Evolutionary conservation across 2,797 vertebrate genomes (phyloP).

Genomic region (Muscicapa striata): DNA sequence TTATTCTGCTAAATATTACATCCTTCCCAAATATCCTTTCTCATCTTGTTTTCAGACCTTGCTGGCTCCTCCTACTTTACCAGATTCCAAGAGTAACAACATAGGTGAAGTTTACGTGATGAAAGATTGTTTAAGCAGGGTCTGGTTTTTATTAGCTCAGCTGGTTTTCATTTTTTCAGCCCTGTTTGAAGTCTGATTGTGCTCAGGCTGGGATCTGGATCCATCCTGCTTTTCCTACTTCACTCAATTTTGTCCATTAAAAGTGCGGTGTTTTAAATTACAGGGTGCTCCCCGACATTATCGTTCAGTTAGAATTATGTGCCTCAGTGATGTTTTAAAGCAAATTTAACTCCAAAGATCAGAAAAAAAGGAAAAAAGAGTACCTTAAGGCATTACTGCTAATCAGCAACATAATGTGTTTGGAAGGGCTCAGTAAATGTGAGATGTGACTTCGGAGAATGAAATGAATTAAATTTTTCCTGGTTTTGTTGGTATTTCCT

Average conservation of each 20-base stretch:
- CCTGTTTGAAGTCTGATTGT: constrained; percentile 23
- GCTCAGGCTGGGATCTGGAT: constrained; percentile 17
- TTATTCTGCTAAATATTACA: constrained; percentile 6
- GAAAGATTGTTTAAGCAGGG: constrained; percentile 38
- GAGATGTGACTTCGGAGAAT: not conserved
- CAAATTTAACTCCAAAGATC: not conserved
- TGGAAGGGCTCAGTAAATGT: not conserved
- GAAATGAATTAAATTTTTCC: constrained; percentile 16
- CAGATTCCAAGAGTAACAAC: constrained; percentile 35
- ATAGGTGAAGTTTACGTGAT: constrained; percentile 33
- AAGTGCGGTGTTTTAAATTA: constrained; percentile 46
- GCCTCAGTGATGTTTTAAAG: constrained; percentile 41
- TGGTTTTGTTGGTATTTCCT: constrained; percentile 7
- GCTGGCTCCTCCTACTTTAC: constrained; percentile 12
- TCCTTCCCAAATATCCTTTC: not conserved
- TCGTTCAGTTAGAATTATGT: not conserved
- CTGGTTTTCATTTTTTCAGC: constrained; percentile 29
- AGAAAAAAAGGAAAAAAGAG: constrained; percentile 10
- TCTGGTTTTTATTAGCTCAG: constrained; percentile 52
- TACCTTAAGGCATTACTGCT: constrained; percentile 17
- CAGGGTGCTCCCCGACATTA: not conserved
- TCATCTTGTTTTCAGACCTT: not conserved
- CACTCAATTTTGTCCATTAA: constrained; percentile 35
- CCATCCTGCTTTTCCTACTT: constrained; percentile 7
- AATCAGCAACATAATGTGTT: not conserved